Evolutionary conservation across 2,888 invertebrate genomes (phyloP), one percentile per base, ranked within the genome.

Genomic region (Aspidiotus destructor): DNA sequence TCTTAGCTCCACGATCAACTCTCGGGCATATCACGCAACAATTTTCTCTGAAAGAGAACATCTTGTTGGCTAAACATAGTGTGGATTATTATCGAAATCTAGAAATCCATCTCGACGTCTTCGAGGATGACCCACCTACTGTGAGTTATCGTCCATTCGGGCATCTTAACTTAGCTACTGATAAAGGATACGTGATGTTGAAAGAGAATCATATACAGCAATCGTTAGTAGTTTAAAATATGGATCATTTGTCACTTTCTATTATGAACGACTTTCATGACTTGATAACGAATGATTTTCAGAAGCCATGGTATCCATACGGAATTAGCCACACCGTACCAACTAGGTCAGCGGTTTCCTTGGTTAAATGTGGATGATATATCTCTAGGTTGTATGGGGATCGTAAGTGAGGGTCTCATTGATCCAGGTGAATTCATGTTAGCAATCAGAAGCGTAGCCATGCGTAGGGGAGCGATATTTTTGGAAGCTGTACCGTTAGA

Each of bases 11-110:
- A n/a, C 48, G n/a, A 48, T 77, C 90, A 69, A 90, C 92, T 8
- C 84, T 86, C n/a, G 95, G 95, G 40, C 89, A 89, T 9, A 78
- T 99, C 65, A 81, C 91, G 8, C 96, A 96, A 76, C 98, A 99
- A 77, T 98, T 93, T 79, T 89, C 93, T 0, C 77, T 93, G 10
- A 86, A 87, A 69, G 98, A 99, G 81, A 97, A 97, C 79, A 88
- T 99, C 67, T 81, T 89, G 75, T 87, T 99, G 84, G 89, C 96
- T 0, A 78, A 92, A 72, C 94, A 83, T 77, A 87, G 90, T 28
- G 85, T 91, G 8, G 91, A 98, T 65, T 99, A 98, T 79, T 77
- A 99, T 68, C 81, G 93, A 68, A 86, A 88, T 73, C 79, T 84
- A 7, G 84, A 84, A 70, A 77, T 83, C 16, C 77, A 84, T 73